Evolutionary conservation across 2,888 invertebrate genomes (phyloP).

Genomic region (Beris chalybata): DNA sequence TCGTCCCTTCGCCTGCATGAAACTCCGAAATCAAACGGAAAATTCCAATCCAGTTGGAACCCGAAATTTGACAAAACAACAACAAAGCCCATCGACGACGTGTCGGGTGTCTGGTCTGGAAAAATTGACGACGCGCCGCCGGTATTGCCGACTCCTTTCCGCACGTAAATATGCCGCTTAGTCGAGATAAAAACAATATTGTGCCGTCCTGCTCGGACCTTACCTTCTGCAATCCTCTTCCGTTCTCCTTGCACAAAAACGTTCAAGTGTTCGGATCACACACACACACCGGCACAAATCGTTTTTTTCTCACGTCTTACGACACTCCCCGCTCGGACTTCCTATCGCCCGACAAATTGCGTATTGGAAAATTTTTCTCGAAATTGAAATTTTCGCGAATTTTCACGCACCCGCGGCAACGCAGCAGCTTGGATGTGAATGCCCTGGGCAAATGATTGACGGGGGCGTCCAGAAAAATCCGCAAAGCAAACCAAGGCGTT

Average conservation of each 20-base stretch:
- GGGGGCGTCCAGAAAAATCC: not conserved
- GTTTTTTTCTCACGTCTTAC: not conserved
- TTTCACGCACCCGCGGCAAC: conserved; percentile 5
- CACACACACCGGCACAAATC: not conserved
- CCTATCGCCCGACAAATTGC: conserved; percentile 5
- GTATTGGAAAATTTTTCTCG: conserved; percentile 19
- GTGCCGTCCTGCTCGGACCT: not conserved
- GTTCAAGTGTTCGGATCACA: not conserved
- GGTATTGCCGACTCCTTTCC: not conserved
- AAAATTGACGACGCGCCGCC: conserved; percentile 4
- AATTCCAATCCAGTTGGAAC: not conserved
- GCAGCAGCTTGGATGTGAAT: not conserved
- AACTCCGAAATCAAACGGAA: not conserved
- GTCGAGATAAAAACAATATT: conserved; percentile 16
- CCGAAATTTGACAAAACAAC: too few relatives aligned
- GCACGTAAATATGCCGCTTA: not conserved
- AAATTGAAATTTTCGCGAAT: not conserved
- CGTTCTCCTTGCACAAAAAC: not conserved
- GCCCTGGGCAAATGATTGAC: not conserved
- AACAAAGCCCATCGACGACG: too few relatives aligned
- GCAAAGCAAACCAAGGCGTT: not conserved
- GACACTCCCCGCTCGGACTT: conserved; percentile 5
- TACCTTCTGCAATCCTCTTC: conserved; percentile 6
- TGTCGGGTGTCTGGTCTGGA: not conserved
- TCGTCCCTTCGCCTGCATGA: not conserved